Evolutionary conservation across 2,888 invertebrate genomes (phyloP), one percentile per base, ranked within the genome.

Genomic region (Biston betularia): DNA sequence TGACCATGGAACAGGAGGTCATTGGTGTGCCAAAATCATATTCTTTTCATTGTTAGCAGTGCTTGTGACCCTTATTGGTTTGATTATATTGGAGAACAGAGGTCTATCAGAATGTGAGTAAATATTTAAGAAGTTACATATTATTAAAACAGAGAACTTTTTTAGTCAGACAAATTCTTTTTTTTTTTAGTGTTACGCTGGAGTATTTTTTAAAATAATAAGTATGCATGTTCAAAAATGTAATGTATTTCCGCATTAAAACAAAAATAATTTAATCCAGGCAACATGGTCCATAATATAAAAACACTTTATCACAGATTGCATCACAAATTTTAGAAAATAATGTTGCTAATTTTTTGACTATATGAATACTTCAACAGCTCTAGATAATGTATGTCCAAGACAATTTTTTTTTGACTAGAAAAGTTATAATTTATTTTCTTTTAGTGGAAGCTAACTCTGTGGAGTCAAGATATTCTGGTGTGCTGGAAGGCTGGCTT

Each of bases 21-120:
- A 97, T 82, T 96, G 97, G 95, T 97, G 97, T 88, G 97, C 97
- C 44, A 97, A 97, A 90, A 94, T 97, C 63, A 95, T 97, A 78
- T 98, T 98, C 88, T 97, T 97, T 82, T 90, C 95, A 1, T 89
- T 98, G 35, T 94, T 97, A 74, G 96, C 96, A 56, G 94, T 96
- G 63, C 94, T 98, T 42, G 87, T 96, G 68, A 95, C 96, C 54
- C 94, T 97, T 65, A 95, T 97, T 83, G 97, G 97, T 66, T 88
- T 97, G 59, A 97, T 97, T 69, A 96, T 97, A 77, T 89, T 96
- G 67, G 97, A 97, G 89, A 96, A 97, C 84, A 95, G 97, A 82
- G 97, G 97, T 46, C 92, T 96, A 48, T 95, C 96, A 57, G 97
- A 97, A 87, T 95, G 97, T 97, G 89, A 95, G 96, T 95, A 78